A percentile compares a stretch with the other conserved stretches of the same genome.
Conservation (phyloP, 37 sponge, comb jelly and placozoan species). For the Eunapius fragilis region DNA sequence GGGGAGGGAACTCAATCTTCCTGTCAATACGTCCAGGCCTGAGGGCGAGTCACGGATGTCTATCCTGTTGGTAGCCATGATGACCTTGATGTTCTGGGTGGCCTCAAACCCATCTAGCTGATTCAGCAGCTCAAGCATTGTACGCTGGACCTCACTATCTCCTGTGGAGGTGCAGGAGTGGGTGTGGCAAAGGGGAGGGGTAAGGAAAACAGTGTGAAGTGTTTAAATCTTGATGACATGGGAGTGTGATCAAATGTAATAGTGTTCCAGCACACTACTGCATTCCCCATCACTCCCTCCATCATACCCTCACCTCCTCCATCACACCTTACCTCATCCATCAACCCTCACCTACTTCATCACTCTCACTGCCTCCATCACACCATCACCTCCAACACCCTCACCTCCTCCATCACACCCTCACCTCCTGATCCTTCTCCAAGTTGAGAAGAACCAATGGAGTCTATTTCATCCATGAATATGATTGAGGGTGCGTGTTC, state of each 20-base stretch:
- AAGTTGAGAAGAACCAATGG: conserved; percentile 95
- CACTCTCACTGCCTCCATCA: no score
- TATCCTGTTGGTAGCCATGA: conserved; percentile 99
- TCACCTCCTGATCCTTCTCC: conserved; percentile 90
- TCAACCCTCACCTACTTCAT: no score
- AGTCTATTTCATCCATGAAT: conserved; percentile 99
- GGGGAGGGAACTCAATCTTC: conserved; percentile 98
- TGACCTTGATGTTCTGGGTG: conserved; percentile 98
- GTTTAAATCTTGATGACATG: no score
- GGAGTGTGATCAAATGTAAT: no score
- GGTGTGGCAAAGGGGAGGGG: background rate
- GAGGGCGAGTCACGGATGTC: conserved; percentile 94
- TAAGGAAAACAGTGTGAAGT: background rate
- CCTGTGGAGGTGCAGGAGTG: conserved; percentile 38
- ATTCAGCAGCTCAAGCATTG: conserved; percentile 98
- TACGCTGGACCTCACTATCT: no score
- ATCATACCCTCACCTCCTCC: no score
- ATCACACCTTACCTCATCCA: no score
- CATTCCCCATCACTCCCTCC: no score
- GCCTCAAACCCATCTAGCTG: conserved; percentile 99
- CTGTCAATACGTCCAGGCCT: conserved; percentile 98
- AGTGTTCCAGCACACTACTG: no score
- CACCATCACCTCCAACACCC: no score
- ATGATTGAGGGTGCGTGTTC: conserved; percentile 99
- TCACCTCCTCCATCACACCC: background rate